Evolutionary conservation across 2,113 vertebrate genomes (phyloP).

Genomic region (Cochlearius cochlearius): DNA sequence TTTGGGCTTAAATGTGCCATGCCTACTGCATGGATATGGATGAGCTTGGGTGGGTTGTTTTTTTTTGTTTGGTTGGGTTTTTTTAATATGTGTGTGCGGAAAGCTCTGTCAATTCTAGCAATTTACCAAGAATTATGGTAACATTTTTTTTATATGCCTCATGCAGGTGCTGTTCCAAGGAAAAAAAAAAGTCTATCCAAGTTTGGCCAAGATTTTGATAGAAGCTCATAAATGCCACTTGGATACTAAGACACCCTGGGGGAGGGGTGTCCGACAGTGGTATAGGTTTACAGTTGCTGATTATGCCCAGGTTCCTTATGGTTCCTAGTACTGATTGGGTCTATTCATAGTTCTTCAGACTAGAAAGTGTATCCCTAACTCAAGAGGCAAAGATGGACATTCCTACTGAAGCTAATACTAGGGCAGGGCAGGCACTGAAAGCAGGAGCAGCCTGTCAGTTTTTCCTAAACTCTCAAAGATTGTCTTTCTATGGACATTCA

Average conservation of each 20-base stretch:
- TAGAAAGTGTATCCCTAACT: neutral
- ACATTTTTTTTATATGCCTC: neutral
- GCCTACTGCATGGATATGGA: neutral
- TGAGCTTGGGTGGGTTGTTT: neutral
- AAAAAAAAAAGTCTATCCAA: too few species aligned
- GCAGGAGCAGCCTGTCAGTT: neutral
- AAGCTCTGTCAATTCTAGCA: neutral
- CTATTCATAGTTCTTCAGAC: neutral
- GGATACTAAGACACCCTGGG: too few species aligned
- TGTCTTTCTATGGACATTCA: neutral
- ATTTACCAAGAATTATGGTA: neutral
- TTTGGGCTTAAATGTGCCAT: neutral
- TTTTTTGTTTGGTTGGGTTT: neutral
- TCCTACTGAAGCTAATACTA: neutral
- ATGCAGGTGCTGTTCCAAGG: neutral
- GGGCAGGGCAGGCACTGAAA: neutral
- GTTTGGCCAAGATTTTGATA: neutral
- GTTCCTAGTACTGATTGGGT: neutral
- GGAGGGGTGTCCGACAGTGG: too few species aligned
- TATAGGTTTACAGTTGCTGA: neutral
- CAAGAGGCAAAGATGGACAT: neutral
- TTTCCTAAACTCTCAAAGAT: neutral
- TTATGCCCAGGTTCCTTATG: neutral
- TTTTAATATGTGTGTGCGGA: neutral
- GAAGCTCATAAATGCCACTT: neutral